Percentiles rank a stretch among this genome's conserved stretches.
phyloP scores from a whole-genome alignment of 1,140 invertebrate species.

The Kradibia gibbosae region DNA sequence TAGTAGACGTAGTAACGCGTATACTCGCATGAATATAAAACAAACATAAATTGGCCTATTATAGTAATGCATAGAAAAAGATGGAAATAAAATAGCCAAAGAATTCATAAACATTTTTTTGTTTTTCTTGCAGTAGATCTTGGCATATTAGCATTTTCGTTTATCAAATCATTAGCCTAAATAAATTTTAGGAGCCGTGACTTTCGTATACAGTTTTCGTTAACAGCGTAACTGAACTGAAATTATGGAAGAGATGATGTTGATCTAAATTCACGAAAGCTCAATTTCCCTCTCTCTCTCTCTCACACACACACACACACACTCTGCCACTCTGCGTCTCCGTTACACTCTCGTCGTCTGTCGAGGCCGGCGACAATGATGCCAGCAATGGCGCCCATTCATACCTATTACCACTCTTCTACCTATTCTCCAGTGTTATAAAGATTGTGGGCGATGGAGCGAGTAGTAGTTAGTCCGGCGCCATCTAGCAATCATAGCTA shows the following conservation, averaged over 20 bases:
- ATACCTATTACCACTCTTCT: constrained; percentile 34
- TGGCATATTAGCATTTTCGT: not conserved
- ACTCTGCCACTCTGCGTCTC: not conserved
- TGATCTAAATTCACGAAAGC: constrained; percentile 1
- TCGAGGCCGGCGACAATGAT: not conserved
- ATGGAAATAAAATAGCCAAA: constrained; percentile 3
- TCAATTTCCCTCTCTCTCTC: not conserved
- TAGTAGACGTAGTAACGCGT: not conserved
- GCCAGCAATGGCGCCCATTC: not conserved
- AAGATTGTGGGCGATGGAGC: constrained; percentile 26
- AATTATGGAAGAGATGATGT: not conserved
- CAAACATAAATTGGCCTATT: not conserved
- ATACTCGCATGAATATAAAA: not conserved
- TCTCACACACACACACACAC: not conserved
- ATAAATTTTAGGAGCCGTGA: constrained; percentile 29
- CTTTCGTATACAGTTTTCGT: not conserved
- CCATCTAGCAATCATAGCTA: constrained; percentile 5
- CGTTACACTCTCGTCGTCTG: not conserved
- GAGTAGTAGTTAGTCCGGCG: not conserved
- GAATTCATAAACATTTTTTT: constrained; percentile 37
- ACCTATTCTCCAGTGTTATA: constrained; percentile 34
- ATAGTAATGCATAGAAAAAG: not conserved
- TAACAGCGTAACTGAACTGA: not conserved
- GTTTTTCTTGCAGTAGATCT: not conserved
- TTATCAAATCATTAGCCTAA: constrained; percentile 29